phyloP scores from a whole-genome alignment of 2,797 vertebrate genomes.

The Poeciliopsis paucimaculata region DNA sequence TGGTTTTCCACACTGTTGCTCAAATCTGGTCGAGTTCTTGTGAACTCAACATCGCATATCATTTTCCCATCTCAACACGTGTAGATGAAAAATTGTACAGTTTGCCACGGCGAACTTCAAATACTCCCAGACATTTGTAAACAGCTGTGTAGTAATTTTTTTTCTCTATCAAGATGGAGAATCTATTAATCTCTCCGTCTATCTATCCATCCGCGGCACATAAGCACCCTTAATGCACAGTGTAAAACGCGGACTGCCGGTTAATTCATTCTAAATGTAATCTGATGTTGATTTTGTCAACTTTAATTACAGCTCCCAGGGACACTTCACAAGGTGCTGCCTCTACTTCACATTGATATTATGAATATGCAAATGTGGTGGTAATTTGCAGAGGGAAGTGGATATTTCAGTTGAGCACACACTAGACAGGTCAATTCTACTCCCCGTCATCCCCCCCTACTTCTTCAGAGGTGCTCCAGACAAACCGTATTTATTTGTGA shows the following conservation, averaged over 20 bases:
- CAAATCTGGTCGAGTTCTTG: background rate
- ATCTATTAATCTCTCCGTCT: conserved; percentile 31
- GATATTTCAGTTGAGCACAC: conserved; percentile 96
- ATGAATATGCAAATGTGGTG: conserved; percentile 97
- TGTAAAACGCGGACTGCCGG: conserved; percentile 91
- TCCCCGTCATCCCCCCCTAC: conserved; percentile 43
- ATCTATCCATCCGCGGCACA: conserved; percentile 41
- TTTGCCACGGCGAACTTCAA: conserved; percentile 33
- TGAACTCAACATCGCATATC: background rate
- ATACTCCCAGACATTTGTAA: conserved; percentile 46
- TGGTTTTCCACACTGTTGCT: background rate
- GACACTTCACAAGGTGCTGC: conserved; percentile 96
- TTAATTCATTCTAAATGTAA: conserved; percentile 98
- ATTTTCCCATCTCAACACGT: conserved; percentile 24
- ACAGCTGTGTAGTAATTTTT: conserved; percentile 52
- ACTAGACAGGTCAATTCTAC: conserved; percentile 94
- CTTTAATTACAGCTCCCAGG: conserved; percentile 99
- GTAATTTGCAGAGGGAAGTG: conserved; percentile 96
- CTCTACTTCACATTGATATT: conserved; percentile 98
- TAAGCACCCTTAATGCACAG: conserved; percentile 76
- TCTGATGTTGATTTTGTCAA: conserved; percentile 99
- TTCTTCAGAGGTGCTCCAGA: conserved; percentile 87
- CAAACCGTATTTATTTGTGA: conserved; percentile 90
- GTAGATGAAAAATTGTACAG: conserved; percentile 45
- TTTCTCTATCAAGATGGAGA: conserved; percentile 42